Conservation (phyloP, 2,113 vertebrate species). For the Ptilonorhynchus violaceus region DNA sequence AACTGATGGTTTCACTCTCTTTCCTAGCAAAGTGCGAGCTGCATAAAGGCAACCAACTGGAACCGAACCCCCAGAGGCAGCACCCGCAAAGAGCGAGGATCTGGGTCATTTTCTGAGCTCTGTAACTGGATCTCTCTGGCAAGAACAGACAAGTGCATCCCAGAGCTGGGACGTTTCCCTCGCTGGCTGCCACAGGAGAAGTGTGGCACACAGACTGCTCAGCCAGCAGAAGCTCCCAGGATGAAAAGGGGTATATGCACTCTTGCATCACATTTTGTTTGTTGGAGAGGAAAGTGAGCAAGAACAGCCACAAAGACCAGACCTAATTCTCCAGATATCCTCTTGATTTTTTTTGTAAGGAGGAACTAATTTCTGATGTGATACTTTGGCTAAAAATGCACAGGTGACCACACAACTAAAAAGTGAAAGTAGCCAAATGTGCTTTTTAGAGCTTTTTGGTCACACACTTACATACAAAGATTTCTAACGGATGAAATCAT, state of each 20-base stretch:
- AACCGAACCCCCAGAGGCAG: neutral
- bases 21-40: neutral
- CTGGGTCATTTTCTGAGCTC: neutral
- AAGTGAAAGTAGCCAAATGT: neutral
- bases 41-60: neutral
- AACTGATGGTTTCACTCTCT: neutral
- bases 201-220: neutral
- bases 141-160: neutral
- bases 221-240: neutral
- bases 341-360: neutral
- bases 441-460: neutral
- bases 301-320: neutral
- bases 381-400: neutral
- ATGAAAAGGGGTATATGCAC: neutral
- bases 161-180: neutral
- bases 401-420: neutral
- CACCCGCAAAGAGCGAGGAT: neutral
- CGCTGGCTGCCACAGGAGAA: neutral
- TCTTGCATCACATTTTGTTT: neutral
- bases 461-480: too few relatives aligned
- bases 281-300: neutral
- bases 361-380: neutral
- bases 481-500: neutral
- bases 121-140: neutral
- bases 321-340: neutral